Evolutionary conservation across 2,113 vertebrate genomes (phyloP), one percentile per base, ranked within the genome.

Genomic region (Dunckerocampus dactyliophorus): DNA sequence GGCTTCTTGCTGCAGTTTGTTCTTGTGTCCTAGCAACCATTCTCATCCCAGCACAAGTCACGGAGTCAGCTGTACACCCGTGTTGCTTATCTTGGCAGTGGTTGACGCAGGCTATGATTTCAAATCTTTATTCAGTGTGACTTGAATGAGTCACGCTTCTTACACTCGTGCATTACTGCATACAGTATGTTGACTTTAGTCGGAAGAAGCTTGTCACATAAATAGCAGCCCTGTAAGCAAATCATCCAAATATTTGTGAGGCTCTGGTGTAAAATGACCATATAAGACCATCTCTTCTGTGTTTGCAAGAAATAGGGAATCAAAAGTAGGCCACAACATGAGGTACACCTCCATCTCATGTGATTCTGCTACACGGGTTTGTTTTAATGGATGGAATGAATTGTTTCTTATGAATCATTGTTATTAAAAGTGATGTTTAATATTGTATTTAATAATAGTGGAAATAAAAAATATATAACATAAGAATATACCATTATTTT

Each of bases 21-120:
- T 28, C 24, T 11, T 7, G 54, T 77, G 69, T 53, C 66, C 55
- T 83, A 80, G 80, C 72, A 79, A 80, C 80, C 22, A 3, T n/a
- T 52, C 37, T 60, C 55, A 59, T 74, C 72, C 62, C 82, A 82
- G 71, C 60, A 56, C 48, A 48, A 37, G 54, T 67, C 1, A 54
- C 10, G 20, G 56, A 69, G 65, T 61, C 67, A 63, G 7, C 52
- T 71, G 62, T 17, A 54, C 62, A 68, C 68, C 71, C 55, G 19
- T 43, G 6, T 65, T 56, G 47, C 64, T 71, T 69, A 50, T 64
- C 62, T 78, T 81, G 76, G 72, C 65, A 46, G 49, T 59, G 46
- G 39, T 43, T 5, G 13, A 43, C 5, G 39, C 39, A 3, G 14
- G 39, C 13, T 43, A 12, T 43, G 39, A 14, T 43, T 14, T 14